Conservation (phyloP, 2,888 invertebrate species). For the Diplazon laetatorius region DNA sequence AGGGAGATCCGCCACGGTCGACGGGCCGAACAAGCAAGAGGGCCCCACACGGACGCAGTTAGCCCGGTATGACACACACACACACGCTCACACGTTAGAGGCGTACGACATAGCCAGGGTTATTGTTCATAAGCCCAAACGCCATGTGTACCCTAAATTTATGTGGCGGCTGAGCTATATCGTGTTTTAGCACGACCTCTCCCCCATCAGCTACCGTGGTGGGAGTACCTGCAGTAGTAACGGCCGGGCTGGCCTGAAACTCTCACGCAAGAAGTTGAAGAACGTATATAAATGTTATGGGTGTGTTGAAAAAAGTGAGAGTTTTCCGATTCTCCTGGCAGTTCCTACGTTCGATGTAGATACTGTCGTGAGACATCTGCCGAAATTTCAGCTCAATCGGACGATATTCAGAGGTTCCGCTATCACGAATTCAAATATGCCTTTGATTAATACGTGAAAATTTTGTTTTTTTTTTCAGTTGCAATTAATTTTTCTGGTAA, state of each 20-base stretch:
- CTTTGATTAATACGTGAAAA: too few species aligned
- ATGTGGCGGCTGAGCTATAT: constrained; percentile 75
- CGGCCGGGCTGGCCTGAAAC: constrained; percentile 31
- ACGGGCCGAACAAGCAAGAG: constrained; percentile 51
- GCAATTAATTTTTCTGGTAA: too few species aligned
- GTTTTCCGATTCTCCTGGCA: too few species aligned
- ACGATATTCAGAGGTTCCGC: too few species aligned
- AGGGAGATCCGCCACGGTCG: constrained; percentile 44
- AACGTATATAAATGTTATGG: too few species aligned
- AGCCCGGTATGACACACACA: constrained; percentile 31
- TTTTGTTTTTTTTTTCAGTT: too few species aligned
- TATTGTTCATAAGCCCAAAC: constrained; percentile 79
- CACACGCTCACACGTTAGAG: constrained; percentile 16
- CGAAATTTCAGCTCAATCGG: too few species aligned
- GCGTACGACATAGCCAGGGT: constrained; percentile 67
- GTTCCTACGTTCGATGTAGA: too few species aligned
- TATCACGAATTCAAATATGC: too few species aligned
- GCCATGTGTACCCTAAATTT: constrained; percentile 79
- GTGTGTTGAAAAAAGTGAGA: too few species aligned
- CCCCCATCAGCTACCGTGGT: constrained; percentile 20
- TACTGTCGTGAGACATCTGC: too few species aligned
- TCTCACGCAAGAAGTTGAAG: constrained; percentile 23
- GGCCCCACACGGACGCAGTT: constrained; percentile 8
- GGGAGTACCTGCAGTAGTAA: not conserved
- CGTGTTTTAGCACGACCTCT: constrained; percentile 51